Conservation (phyloP, 2,797 vertebrate genomes). For the Artibeus lituratus region DNA sequence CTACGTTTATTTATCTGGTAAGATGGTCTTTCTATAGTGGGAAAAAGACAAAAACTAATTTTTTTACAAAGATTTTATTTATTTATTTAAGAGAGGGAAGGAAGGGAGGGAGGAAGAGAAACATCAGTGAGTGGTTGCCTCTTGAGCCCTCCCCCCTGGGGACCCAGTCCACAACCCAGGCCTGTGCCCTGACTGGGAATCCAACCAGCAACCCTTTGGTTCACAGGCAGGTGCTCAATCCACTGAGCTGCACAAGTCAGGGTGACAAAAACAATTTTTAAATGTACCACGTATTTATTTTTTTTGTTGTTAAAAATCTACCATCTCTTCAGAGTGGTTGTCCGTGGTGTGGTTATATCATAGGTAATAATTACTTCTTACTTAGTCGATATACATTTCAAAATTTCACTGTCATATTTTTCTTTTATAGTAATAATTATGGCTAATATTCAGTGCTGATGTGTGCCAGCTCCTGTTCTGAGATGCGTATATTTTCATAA, state of each 20-base stretch:
- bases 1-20: neutral
- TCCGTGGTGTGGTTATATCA: neutral
- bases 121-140: too few species aligned
- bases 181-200: too few species aligned
- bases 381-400: neutral
- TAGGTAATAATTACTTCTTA: neutral
- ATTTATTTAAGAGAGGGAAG: too few species aligned
- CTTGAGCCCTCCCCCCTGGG: too few species aligned
- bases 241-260: too few species aligned
- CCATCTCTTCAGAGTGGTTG: neutral
- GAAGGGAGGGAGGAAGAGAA: too few species aligned
- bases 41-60: neutral
- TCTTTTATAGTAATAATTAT: neutral
- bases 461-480: neutral
- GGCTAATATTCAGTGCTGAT: neutral
- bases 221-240: too few species aligned
- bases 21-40: neutral
- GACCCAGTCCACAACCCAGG: too few species aligned
- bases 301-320: neutral
- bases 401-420: neutral
- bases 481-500: neutral
- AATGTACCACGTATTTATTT: neutral
- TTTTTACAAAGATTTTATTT: neutral
- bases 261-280: neutral
- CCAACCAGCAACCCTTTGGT: too few species aligned